phyloP scores from a whole-genome alignment of 2,888 invertebrate genomes.

The Nycteola revayana region DNA sequence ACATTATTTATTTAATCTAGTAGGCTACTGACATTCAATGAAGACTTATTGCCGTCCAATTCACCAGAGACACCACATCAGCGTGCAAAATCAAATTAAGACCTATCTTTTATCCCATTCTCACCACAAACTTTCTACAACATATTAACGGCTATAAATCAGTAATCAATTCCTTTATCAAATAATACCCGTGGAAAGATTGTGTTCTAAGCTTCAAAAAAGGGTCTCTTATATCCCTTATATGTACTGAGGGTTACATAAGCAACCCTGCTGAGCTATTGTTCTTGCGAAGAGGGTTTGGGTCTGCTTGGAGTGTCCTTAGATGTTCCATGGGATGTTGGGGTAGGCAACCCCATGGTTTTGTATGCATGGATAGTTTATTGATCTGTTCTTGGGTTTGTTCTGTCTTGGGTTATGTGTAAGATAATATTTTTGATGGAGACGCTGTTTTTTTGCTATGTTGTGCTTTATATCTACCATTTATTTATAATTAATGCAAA shows the following conservation, averaged over 20 bases:
- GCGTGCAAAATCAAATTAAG: no score
- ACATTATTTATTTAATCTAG: no score
- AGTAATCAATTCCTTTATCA: not conserved
- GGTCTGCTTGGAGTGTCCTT: constrained; percentile 23
- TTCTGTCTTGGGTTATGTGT: constrained; percentile 2
- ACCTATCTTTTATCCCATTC: no score
- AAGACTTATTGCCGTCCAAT: no score
- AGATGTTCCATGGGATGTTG: constrained; percentile 18
- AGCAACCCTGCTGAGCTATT: constrained; percentile 14
- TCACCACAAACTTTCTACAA: no score
- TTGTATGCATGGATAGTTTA: constrained; percentile 6
- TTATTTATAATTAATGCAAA: no score
- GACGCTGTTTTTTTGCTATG: no score
- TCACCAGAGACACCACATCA: no score
- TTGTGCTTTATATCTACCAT: no score
- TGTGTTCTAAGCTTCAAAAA: constrained; percentile 15
- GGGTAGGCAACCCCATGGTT: constrained; percentile 3
- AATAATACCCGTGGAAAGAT: constrained; percentile 6
- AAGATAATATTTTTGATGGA: no score
- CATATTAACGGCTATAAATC: no score
- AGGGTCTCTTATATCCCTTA: constrained; percentile 25
- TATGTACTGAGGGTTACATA: constrained; percentile 17
- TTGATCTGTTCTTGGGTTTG: constrained; percentile 2
- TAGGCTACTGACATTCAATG: no score
- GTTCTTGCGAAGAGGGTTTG: constrained; percentile 15